Evolutionary conservation across 37 sponge, comb jelly and placozoan species (phyloP), one percentile per base, ranked within the genome.

Genomic region (Theonella swinhoei): DNA sequence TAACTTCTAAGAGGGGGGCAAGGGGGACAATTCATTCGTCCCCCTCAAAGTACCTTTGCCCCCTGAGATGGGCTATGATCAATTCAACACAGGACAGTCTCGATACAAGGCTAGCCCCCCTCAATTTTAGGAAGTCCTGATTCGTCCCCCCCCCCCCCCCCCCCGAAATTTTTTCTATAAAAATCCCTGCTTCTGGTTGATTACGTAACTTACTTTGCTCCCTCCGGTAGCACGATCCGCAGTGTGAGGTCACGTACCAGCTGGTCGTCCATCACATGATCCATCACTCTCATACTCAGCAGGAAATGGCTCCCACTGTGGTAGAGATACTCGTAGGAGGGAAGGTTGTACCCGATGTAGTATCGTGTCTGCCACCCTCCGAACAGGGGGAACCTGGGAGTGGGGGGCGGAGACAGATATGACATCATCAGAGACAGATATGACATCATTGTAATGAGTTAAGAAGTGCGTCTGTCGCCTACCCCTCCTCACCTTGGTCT

Each of bases 291-390:
- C 92, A 98, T 93, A 71, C 88, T 89, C 76, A 98, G 77, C 34
- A 67, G 42, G 70, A 82, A 98, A 24, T 82, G 86, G 43, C 82
- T 91, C 0, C 96, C 98, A 4, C 24, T 20, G 72, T 87, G 90
- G 22, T 72, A 93, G 40, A 98, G 73, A 68, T 96, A 96, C 83
- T 98, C 96, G 47, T 95, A 93, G 34, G 87, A 88, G 29, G 98
- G 98, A 31, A 98, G 42, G 39, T 95, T 98, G 93, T 98, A 98
- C 32, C 98, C 98, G 64, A 93, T 81, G 70, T 89, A 89, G 77
- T 98, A 98, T 20, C 90, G 67, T 23, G 98, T 98, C 82, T 98
- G 91, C 98, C 98, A 98, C 29, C 98, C 98, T 28, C 98, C 98
- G 73, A 98, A 98, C 54, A 98, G 84, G 33, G 98, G 98, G 75